A percentile compares a stretch with the other conserved stretches of the same genome.
phyloP scores from a whole-genome alignment of 2,113 vertebrate genomes.

The Serilophus lunatus region DNA sequence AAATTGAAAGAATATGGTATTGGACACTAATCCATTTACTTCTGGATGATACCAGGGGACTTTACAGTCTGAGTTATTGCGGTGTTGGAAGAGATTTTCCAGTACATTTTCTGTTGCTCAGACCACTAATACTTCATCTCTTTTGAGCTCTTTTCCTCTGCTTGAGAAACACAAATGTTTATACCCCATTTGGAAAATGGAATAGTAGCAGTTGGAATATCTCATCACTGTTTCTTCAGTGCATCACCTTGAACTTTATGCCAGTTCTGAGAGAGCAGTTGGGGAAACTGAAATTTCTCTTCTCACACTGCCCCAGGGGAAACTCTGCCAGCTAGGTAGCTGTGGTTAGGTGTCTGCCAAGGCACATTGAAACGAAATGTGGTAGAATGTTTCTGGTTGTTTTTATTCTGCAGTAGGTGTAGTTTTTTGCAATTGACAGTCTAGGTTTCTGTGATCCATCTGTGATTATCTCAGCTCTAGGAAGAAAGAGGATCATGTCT shows the following conservation, averaged over 20 bases:
- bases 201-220: neutral
- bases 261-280: neutral
- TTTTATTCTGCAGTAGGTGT: neutral
- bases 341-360: neutral
- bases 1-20: neutral
- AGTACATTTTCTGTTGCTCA: neutral
- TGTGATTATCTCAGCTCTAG: neutral
- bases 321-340: neutral
- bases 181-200: neutral
- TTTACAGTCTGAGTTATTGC: neutral
- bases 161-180: neutral
- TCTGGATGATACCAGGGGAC: neutral
- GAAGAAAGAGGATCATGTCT: neutral
- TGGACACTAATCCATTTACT: neutral
- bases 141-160: neutral
- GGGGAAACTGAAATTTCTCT: neutral
- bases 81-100: neutral
- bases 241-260: neutral
- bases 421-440: neutral
- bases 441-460: neutral
- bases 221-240: neutral
- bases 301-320: fast-evolving
- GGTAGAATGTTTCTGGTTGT: neutral
- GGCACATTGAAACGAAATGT: neutral
- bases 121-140: neutral